A percentile compares a stretch with the other conserved stretches of the same genome.
Conservation (phyloP, 2,797 vertebrate species). For the Synanceia verrucosa region DNA sequence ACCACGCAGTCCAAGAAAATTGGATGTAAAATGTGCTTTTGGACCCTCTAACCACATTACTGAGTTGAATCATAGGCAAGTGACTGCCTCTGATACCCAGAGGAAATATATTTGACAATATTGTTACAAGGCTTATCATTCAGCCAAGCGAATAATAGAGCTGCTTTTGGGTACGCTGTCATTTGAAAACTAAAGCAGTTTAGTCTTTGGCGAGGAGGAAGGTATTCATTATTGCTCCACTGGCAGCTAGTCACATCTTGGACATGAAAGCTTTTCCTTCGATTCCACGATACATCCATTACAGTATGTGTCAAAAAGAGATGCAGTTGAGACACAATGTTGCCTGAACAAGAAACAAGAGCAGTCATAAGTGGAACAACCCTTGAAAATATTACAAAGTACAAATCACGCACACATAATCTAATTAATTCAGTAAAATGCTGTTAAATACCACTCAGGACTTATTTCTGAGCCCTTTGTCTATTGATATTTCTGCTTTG, state of each 20-base stretch:
- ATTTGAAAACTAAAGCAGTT: constrained; percentile 41
- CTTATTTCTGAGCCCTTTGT: background rate
- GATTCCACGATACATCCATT: constrained; percentile 18
- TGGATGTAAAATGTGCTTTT: constrained; percentile 63
- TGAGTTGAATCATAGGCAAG: constrained; percentile 41
- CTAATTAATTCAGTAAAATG: constrained; percentile 4
- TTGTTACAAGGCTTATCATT: constrained; percentile 54
- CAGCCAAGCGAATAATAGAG: constrained; percentile 43
- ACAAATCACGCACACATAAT: background rate
- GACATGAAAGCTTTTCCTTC: constrained; percentile 28
- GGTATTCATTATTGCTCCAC: constrained; percentile 26
- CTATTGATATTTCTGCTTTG: background rate
- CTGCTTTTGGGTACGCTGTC: constrained; percentile 33
- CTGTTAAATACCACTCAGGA: background rate
- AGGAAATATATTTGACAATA: constrained; percentile 48
- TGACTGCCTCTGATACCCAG: constrained; percentile 36
- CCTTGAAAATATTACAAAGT: constrained; percentile 22
- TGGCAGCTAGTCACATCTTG: constrained; percentile 39
- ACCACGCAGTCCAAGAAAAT: constrained; percentile 42
- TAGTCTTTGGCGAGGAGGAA: constrained; percentile 44
- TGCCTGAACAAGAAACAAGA: background rate
- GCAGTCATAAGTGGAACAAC: background rate
- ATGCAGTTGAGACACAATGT: constrained; percentile 8
- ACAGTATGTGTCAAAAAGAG: constrained; percentile 10
- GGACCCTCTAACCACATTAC: constrained; percentile 47